Base-by-base conservation (phyloP, 37 sponge, comb jelly and placozoan genomes). In the Tethya wilhelma region DNA sequence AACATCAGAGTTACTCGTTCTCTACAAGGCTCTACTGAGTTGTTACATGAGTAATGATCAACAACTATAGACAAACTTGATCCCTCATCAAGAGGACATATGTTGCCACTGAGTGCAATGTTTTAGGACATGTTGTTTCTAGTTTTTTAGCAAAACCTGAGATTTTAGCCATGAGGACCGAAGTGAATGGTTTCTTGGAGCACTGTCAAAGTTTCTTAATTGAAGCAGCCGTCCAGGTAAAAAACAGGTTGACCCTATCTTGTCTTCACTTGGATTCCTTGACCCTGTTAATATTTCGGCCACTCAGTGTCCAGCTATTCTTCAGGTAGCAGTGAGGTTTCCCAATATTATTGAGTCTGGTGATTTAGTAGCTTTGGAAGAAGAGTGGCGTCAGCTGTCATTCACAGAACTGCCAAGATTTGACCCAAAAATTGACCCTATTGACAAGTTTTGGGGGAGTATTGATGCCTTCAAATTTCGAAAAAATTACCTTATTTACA, bases 21-120 rank as follows among this genome's bases (percentile, higher is more conserved):
- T 69, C 38, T 80, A 80, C 71, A 69, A 55, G 26, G 40, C 9
- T 32, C 9, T 80, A 22, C 20, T 69, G 44, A 79, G 80, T n/a
- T 79, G 80, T 38, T 79, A 67, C 22, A 43, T 79, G 40, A 5
- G 19, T 42, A 6, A 38, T 25, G 2, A 4, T 17, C 7, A 65
- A n/a, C n/a, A n/a, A n/a, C n/a, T n/a, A n/a, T n/a, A n/a, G n/a
- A n/a, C n/a, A n/a, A n/a, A n/a, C n/a, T n/a, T n/a, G n/a, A n/a
- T n/a, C n/a, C n/a, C n/a, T n/a, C n/a, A n/a, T n/a, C n/a, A n/a
- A n/a, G n/a, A n/a, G n/a, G n/a, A n/a, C n/a, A n/a, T n/a, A n/a
- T n/a, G n/a, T n/a, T n/a, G n/a, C n/a, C n/a, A n/a, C n/a, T n/a
- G n/a, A n/a, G n/a, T n/a, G n/a, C n/a, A n/a, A n/a, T n/a, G n/a